A percentile compares a stretch with the other conserved stretches of the same genome.
phyloP scores from a whole-genome alignment of 1,140 invertebrate species.

The Ctenoplectra terminalis region DNA sequence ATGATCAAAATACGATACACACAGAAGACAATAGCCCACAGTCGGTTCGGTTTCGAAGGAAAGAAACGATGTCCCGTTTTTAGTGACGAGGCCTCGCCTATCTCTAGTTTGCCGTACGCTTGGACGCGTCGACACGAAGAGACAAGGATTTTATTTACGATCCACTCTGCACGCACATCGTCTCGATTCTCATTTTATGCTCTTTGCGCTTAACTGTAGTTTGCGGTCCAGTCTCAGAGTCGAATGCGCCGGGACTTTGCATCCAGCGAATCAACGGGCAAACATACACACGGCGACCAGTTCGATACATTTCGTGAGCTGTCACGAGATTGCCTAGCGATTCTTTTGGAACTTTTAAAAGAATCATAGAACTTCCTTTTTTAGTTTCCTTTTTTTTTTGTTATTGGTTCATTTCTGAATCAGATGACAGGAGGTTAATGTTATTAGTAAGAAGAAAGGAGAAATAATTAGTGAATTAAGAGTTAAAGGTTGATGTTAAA shows the following conservation, averaged over 20 bases:
- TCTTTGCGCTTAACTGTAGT: constrained; percentile 76
- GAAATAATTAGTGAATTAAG: neutral
- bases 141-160: constrained; percentile 73
- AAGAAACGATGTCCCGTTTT: constrained; percentile 14
- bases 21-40: neutral
- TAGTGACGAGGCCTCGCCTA: neutral
- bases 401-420: neutral
- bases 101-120: constrained; percentile 32
- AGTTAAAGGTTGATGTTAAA: neutral
- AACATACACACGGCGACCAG: constrained; percentile 31
- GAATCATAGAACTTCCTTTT: neutral
- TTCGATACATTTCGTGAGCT: constrained; percentile 1
- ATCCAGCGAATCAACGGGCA: constrained; percentile 30
- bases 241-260: constrained; percentile 59
- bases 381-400: neutral
- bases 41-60: neutral
- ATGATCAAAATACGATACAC: neutral
- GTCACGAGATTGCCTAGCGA: neutral
- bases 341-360: neutral
- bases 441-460: neutral
- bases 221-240: constrained; percentile 73
- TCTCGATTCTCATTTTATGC: constrained; percentile 73
- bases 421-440: neutral
- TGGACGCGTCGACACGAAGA: constrained; percentile 56
- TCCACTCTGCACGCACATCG: constrained; percentile 65